These are phyloP conservation scores for Columba livia DNA, from an alignment of 2,113 vertebrate genomes.

Conservation along the genomic window DNA sequence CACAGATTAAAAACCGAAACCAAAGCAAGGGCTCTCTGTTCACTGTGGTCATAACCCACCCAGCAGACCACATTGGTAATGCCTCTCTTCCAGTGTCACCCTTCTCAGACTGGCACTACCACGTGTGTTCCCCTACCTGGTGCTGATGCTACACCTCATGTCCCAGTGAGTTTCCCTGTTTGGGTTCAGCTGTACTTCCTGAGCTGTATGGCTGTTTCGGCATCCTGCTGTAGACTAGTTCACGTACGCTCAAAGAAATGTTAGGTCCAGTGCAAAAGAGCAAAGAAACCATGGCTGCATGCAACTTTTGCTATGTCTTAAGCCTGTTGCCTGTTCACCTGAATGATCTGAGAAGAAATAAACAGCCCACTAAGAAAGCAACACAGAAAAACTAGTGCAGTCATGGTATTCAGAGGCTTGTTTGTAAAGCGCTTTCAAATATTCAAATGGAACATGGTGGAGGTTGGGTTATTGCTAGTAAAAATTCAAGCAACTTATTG, in stretches of 20 bases:
- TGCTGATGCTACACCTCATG: background rate
- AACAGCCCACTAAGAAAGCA: background rate
- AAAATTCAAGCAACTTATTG: background rate
- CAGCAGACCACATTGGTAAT: background rate
- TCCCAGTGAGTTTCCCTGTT: background rate
- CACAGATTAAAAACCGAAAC: background rate
- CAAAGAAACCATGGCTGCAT: background rate
- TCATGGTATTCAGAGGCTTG: background rate
- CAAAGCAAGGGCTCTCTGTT: background rate
- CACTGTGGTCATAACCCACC: background rate
- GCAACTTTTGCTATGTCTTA: background rate
- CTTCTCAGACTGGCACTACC: background rate
- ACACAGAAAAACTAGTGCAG: background rate
- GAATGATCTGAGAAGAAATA: background rate
- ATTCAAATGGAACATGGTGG: background rate
- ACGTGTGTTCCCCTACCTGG: background rate
- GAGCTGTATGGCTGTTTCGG: accelerated
- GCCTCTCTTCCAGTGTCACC: background rate
- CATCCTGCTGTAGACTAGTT: background rate
- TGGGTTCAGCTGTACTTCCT: background rate
- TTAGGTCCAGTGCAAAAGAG: background rate
- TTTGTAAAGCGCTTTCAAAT: background rate
- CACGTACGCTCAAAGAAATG: background rate
- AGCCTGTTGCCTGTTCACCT: background rate
- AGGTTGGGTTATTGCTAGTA: background rate